These are phyloP conservation scores for Synergus umbraculus DNA, from an alignment of 2,888 invertebrate species.

Conservation along the genomic window DNA sequence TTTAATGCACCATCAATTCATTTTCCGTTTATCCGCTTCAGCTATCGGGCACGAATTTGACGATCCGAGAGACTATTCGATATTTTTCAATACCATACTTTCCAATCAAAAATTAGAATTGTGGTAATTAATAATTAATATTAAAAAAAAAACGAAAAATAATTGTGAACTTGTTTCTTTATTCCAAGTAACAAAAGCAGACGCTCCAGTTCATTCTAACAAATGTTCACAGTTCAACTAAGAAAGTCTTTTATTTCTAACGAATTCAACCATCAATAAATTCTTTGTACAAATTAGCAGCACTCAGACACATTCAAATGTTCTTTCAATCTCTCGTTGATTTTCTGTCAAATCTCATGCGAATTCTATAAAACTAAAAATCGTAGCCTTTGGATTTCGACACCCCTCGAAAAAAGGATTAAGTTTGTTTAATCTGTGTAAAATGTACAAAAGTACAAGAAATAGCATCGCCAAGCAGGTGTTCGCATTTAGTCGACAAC, in stretches of 20 bases:
- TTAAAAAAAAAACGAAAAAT: background rate
- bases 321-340: conserved; percentile 32
- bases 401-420: background rate
- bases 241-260: conserved; percentile 5
- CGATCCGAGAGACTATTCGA: background rate
- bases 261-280: conserved; percentile 4
- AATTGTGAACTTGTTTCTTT: conserved; percentile 1
- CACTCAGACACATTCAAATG: conserved; percentile 29
- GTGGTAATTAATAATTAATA: conserved; percentile 11
- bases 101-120: conserved; percentile 2
- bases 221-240: background rate
- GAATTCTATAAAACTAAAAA: conserved; percentile 34
- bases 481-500: conserved; percentile 74
- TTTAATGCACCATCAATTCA: conserved; percentile 62
- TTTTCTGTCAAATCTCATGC: background rate
- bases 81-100: background rate
- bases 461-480: conserved; percentile 75
- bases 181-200: conserved; percentile 15
- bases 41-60: background rate
- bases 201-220: background rate
- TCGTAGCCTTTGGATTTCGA: conserved; percentile 27
- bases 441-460: conserved; percentile 63
- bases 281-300: conserved; percentile 34
- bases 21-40: background rate
- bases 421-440: background rate